phyloP scores from a whole-genome alignment of 1,140 invertebrate genomes.

The Physella acuta region DNA sequence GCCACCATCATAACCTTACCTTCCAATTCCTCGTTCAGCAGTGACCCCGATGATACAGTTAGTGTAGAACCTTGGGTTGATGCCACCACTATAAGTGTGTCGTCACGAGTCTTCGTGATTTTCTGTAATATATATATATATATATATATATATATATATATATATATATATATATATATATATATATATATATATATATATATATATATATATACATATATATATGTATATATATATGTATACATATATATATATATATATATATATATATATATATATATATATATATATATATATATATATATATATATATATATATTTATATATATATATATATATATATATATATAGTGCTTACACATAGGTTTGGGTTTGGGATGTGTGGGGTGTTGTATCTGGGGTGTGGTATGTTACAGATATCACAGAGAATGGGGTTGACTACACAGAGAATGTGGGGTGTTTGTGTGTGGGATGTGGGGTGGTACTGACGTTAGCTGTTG shows the following conservation, averaged over 20 bases:
- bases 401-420: too few relatives aligned
- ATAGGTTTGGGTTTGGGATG: too few relatives aligned
- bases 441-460: too few relatives aligned
- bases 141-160: conserved; percentile 1
- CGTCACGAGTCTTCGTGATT: neutral
- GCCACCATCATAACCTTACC: neutral
- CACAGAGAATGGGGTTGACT: too few relatives aligned
- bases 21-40: neutral
- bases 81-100: neutral
- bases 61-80: neutral
- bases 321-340: neutral
- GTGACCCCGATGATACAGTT: neutral
- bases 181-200: neutral
- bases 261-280: neutral
- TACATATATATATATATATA: neutral
- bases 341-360: too few relatives aligned
- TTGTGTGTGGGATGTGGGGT: too few relatives aligned
- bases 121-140: neutral
- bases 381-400: too few relatives aligned
- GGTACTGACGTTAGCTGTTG: too few relatives aligned
- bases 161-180: conserved; percentile 1
- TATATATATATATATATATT: neutral
- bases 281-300: neutral
- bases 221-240: neutral
- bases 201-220: neutral